Base-by-base conservation (phyloP, 2,888 invertebrate species). In the Hedya salicella region DNA sequence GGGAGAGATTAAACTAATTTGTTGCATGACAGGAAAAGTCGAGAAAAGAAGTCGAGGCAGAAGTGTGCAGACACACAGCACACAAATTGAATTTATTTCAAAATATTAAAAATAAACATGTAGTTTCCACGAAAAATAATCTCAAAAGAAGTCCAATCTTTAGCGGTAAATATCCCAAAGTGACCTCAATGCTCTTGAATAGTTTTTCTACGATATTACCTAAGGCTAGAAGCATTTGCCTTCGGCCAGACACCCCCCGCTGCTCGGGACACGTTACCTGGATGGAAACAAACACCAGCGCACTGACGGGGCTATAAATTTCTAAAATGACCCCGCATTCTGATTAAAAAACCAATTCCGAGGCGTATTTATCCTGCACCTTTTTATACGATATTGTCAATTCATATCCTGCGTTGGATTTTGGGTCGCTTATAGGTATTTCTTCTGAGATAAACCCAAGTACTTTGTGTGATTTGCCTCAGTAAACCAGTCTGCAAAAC, bases 261-360 rank as follows among this genome's bases (percentile, higher is more conserved):
- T 77, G 89, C 72, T 75, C 69, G 69, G 81, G 82, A 86, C 85
- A 88, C 86, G 86, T 88, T 88, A 87, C 88, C 91, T 88, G 88
- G 77, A 80, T 83, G 84, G 88, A 86, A 89, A 88, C 87, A 87
- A 86, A 88, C 85, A 87, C 85, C 80, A 84, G 85, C 76, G 76
- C 81, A 86, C 85, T 82, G 84, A 87, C 80, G 83, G 82, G 75
- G 84, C 81, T 75, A 88, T 90, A 88, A 87, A 89, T 88, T 83
- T 84, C 70, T 74, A 71, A 87, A 87, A 88, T 85, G 82, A 84
- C 82, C 85, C 79, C 71, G 76, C 81, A 80, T 86, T 83, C 80
- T 80, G 86, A 88, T 88, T 87, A 87, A 85, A 88, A 88, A 87
- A 83, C 85, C 83, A 85, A 89, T 89, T 88, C 85, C 72, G 78